These are phyloP conservation scores for Germaria angustata DNA, from an alignment of 2,888 invertebrate species.

Conservation along the genomic window DNA sequence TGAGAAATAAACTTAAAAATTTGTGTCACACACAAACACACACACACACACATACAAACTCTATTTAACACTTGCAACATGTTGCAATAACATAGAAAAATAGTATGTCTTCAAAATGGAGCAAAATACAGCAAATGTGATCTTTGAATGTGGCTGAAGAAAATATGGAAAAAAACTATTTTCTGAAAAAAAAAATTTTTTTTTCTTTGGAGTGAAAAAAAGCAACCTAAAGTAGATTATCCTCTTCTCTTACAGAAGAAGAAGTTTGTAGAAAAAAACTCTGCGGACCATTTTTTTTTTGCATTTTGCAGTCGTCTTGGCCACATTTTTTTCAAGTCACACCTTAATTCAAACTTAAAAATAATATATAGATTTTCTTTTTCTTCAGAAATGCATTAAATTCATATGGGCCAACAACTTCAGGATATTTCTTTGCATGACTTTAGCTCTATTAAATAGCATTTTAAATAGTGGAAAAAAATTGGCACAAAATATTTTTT, in stretches of 20 bases:
- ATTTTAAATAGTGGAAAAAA: no score
- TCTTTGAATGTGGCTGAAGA: neutral
- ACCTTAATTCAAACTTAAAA: neutral
- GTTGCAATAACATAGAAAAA: slow-evolving; percentile 26
- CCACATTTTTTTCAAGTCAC: neutral
- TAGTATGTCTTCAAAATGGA: neutral
- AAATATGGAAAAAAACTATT: neutral
- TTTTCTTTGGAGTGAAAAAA: no score
- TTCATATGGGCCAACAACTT: no score
- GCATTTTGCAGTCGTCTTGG: no score
- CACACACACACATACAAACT: neutral
- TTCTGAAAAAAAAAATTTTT: neutral
- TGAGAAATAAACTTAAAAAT: slow-evolving; percentile 15
- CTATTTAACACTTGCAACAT: slow-evolving; percentile 39
- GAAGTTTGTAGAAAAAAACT: no score
- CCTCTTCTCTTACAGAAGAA: no score
- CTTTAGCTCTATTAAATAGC: no score
- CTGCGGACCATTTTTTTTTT: neutral
- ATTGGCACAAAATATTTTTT: no score
- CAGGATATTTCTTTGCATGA: neutral
- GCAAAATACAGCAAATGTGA: neutral
- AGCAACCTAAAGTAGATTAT: no score
- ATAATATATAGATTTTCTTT: no score
- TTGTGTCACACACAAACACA: neutral
- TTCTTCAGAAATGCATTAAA: no score